Evolutionary conservation across 2,113 vertebrate genomes (phyloP).

Genomic region (Hyaena hyaena): DNA sequence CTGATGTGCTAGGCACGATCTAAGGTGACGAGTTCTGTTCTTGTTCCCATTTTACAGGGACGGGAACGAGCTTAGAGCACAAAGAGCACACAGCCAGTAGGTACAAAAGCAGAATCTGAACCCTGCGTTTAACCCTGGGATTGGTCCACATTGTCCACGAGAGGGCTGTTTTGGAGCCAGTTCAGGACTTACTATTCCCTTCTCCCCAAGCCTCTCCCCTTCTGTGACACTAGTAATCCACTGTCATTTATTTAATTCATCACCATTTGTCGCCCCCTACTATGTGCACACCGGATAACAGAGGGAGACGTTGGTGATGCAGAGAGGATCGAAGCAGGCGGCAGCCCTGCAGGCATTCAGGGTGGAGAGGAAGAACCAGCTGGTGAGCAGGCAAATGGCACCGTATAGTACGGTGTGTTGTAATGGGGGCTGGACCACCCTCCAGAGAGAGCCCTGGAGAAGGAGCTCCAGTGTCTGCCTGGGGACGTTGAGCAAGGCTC

Average conservation of each 20-base stretch:
- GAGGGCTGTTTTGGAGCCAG: neutral
- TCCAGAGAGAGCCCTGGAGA: neutral
- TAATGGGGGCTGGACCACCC: neutral
- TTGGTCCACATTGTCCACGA: neutral
- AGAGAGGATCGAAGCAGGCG: neutral
- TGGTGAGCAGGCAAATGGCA: neutral
- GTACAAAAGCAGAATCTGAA: neutral
- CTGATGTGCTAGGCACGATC: neutral
- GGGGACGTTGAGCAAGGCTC: neutral
- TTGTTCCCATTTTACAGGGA: neutral
- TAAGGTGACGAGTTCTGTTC: neutral
- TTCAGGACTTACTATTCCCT: neutral
- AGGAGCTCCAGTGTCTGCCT: neutral
- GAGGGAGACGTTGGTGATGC: neutral
- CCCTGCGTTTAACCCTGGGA: neutral
- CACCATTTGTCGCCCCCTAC: neutral
- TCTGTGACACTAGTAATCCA: neutral
- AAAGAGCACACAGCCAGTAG: neutral
- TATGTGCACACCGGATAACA: neutral
- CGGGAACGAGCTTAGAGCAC: neutral
- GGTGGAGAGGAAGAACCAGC: neutral
- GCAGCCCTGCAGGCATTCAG: neutral
- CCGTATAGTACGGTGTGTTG: fast-evolving
- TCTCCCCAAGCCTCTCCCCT: neutral
- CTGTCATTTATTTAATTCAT: neutral